Base-by-base conservation (phyloP, 2,113 vertebrate genomes). In the Passer montanus region DNA sequence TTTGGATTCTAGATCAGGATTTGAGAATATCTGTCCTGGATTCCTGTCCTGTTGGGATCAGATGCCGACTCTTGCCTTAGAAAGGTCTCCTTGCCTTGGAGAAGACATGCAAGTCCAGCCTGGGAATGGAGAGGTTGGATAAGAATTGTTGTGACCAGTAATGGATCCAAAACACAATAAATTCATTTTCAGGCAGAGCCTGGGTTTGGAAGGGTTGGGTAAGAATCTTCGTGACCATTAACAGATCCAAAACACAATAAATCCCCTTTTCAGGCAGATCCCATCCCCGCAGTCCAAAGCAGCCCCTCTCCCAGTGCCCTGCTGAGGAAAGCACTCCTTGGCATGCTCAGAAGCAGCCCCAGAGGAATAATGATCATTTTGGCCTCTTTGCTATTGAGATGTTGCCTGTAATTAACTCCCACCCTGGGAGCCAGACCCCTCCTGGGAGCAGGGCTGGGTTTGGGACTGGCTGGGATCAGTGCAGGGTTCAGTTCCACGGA, bases 71-170 rank as follows among this genome's bases (percentile, higher is more conserved):
- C 44, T 19, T 53, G 53, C 43, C 55, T 83, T 50, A 52, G 17
- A n/a, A 44, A n/a, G 22, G 9, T 26, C 63, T 88, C 67, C 49
- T 52, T 24, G 10, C 44, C 50, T 52, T 37, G 37, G 12, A 53
- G 55, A 69, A 37, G 39, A 13, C 15, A 3, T 1, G 3, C 14
- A 64, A 87, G 16, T 43, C 44, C 77, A 73, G 39, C 30, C 10
- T 3, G 1, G 39, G 39, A 12, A 5, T 49, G 39, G 46, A 47
- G 81, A 56, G 17, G 28, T 7, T 41, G 60, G 74, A 23, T 33
- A 50, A 74, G 13, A 5, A 27, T 20, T 16, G 18, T 2, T 0
- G 0, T 73, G 72, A 58, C 22, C 47, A 5, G 17, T 1, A 2
- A 31, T 52, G 43, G n/a, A 15, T 23, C 35, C 53, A 68, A 56